Conservation (phyloP, 2,888 invertebrate genomes). For the Microplitis deprimator region DNA sequence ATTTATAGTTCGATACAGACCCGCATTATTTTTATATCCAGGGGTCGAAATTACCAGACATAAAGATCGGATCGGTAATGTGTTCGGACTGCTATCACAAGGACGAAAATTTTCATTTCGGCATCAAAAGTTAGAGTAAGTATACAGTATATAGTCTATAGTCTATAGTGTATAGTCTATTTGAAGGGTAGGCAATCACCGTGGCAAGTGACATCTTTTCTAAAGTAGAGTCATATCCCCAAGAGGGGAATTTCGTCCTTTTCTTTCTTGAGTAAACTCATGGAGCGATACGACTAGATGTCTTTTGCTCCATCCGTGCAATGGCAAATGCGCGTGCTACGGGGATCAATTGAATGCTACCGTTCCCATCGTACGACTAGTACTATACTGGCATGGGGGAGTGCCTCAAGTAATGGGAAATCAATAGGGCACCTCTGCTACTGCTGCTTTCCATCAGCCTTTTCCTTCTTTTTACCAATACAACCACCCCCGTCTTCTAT, state of each 20-base stretch:
- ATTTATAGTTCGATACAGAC: too few species aligned
- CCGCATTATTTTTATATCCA: too few species aligned
- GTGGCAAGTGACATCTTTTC: constrained; percentile 54
- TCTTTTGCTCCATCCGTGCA: neutral
- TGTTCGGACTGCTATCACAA: too few species aligned
- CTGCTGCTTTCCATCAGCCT: neutral
- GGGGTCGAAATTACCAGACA: too few species aligned
- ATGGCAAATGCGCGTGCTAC: constrained; percentile 58
- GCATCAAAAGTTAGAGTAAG: constrained; percentile 15
- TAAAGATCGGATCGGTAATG: too few species aligned
- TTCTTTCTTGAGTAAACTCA: neutral
- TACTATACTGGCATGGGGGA: constrained; percentile 40
- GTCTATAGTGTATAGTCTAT: constrained; percentile 2
- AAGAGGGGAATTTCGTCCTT: neutral
- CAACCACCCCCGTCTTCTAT: neutral
- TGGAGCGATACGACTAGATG: neutral
- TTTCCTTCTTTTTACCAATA: neutral
- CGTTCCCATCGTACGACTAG: constrained; percentile 34
- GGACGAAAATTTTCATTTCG: neutral
- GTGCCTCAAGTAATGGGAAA: constrained; percentile 61
- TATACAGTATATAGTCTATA: too few species aligned
- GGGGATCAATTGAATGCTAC: constrained; percentile 60
- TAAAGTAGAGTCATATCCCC: constrained; percentile 44
- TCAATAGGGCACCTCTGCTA: constrained; percentile 55
- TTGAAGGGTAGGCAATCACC: constrained; percentile 48